Percentiles rank a stretch among this genome's conserved stretches.
phyloP scores from a whole-genome alignment of 2,113 vertebrate genomes.

The Rhinichthys klamathensis region DNA sequence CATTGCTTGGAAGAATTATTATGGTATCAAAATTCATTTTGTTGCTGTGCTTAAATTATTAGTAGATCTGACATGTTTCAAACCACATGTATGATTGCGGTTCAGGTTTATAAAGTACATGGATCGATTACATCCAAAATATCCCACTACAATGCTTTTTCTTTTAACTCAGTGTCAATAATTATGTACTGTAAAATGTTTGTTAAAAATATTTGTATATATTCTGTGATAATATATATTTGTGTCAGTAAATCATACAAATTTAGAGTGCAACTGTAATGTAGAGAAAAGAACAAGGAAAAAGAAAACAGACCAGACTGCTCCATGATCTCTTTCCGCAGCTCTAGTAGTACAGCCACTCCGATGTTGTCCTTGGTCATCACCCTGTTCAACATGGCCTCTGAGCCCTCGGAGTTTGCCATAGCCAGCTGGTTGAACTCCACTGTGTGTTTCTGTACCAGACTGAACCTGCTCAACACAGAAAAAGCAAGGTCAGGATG shows the following conservation, averaged over 20 bases:
- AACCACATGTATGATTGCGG: too few relatives aligned
- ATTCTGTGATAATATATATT: background rate
- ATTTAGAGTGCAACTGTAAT: background rate
- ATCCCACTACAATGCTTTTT: too few relatives aligned
- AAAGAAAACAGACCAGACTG: constrained; percentile 84
- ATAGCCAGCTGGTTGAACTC: constrained; percentile 99
- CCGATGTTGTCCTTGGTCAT: constrained; percentile 99
- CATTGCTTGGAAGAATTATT: too few relatives aligned
- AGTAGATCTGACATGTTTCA: too few relatives aligned
- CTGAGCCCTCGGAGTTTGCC: constrained; percentile 97
- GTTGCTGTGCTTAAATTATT: too few relatives aligned
- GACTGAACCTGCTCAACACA: constrained; percentile 84
- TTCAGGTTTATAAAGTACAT: too few relatives aligned
- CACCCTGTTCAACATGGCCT: constrained; percentile 97
- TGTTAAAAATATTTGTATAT: too few relatives aligned
- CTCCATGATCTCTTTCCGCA: constrained; percentile 94
- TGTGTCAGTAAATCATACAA: background rate
- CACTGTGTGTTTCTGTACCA: constrained; percentile 97
- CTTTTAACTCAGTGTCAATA: too few relatives aligned
- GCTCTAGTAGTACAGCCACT: constrained; percentile 91
- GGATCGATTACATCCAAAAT: too few relatives aligned
- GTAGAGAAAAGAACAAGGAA: background rate
- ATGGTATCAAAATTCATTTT: too few relatives aligned
- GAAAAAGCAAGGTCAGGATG: background rate
- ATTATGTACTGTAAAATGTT: too few relatives aligned